phyloP scores from a whole-genome alignment of 1,140 invertebrate species.

The Campodea augens region DNA sequence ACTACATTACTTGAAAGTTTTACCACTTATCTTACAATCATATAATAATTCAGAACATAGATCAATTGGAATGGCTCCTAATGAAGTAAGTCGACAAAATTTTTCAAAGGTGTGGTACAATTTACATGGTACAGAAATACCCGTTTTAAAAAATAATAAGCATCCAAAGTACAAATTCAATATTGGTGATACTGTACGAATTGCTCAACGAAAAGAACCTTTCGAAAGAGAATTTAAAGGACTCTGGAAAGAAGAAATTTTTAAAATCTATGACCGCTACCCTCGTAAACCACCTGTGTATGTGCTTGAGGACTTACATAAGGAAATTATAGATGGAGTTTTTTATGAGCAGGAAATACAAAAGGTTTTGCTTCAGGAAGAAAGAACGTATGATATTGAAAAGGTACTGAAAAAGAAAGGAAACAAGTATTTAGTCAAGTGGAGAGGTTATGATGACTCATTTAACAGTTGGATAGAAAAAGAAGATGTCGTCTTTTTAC shows the following conservation, averaged over 20 bases:
- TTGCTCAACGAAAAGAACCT: background rate
- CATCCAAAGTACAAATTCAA: background rate
- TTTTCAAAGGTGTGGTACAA: conserved; percentile 11
- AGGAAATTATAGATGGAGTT: background rate
- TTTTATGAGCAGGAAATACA: background rate
- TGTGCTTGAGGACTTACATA: background rate
- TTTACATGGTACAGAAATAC: conserved; percentile 5
- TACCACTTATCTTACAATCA: conserved; percentile 3
- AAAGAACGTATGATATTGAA: background rate
- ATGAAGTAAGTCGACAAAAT: conserved; percentile 10
- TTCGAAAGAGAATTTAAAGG: background rate
- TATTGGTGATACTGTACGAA: background rate
- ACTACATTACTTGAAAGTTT: conserved; percentile 1
- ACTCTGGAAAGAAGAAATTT: background rate
- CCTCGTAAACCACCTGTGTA: background rate
- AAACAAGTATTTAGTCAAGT: background rate
- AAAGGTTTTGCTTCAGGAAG: background rate
- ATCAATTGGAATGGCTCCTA: conserved; percentile 7
- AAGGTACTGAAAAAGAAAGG: background rate
- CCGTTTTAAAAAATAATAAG: background rate
- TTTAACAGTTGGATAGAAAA: background rate
- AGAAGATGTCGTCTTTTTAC: background rate
- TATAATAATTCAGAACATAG: conserved; percentile 11
- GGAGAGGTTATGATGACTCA: background rate
- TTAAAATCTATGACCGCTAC: background rate